Conservation (phyloP, 2,113 vertebrate genomes). For the Embiotoca jacksoni region DNA sequence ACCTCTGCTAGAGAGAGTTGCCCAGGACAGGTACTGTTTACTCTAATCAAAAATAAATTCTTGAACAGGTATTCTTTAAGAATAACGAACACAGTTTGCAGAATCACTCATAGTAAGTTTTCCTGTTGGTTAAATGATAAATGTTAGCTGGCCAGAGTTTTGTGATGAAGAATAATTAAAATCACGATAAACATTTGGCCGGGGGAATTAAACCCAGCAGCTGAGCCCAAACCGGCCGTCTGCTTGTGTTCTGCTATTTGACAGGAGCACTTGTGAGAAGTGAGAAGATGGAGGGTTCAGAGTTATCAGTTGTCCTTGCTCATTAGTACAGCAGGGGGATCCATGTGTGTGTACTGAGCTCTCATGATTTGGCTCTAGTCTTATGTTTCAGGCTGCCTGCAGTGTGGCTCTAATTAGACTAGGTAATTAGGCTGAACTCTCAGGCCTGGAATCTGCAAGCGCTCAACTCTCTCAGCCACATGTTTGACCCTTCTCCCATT, state of each 20-base stretch:
- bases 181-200: neutral
- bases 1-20: slow-evolving; percentile 89
- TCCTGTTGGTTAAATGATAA: neutral
- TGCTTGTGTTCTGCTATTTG: slow-evolving; percentile 36
- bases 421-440: slow-evolving; percentile 62
- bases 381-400: slow-evolving; percentile 60
- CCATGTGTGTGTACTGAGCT: slow-evolving; percentile 41
- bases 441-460: slow-evolving; percentile 54
- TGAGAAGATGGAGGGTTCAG: slow-evolving; percentile 23
- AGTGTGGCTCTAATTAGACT: slow-evolving; percentile 65
- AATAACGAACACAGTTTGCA: neutral
- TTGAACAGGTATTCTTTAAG: neutral
- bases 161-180: neutral
- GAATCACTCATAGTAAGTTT: neutral
- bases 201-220: neutral
- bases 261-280: slow-evolving; percentile 47
- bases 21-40: slow-evolving; percentile 84
- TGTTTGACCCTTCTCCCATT: slow-evolving; percentile 45
- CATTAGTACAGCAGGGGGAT: slow-evolving; percentile 41
- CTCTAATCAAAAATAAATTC: neutral
- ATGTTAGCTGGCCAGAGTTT: neutral
- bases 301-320: slow-evolving; percentile 39
- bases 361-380: slow-evolving; percentile 61
- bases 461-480: slow-evolving; percentile 53
- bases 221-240: neutral